Evolutionary conservation across 2,113 vertebrate genomes (phyloP), one percentile per base, ranked within the genome.

Genomic region (Propithecus coquereli): DNA sequence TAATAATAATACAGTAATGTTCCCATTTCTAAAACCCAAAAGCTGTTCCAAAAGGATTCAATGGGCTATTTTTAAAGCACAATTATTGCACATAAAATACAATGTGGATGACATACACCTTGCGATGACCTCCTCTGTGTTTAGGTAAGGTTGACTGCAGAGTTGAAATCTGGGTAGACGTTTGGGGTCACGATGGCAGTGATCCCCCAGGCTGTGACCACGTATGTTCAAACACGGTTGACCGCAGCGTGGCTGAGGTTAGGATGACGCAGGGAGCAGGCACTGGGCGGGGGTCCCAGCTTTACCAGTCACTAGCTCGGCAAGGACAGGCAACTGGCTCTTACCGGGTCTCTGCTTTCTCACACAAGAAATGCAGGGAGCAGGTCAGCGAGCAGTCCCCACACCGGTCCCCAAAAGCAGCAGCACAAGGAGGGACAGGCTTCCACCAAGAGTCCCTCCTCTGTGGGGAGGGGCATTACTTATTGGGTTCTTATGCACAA

Each of bases 291-390:
- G 66, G 18, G 22, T 10, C 68, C 59, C 18, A 1, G 52, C 76
- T 61, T 45, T 32, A 17, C 11, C 45, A 11, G 2, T 22, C 43
- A 12, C 25, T 8, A 17, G 27, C 16, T 83, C 47, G 37, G 10
- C 61, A 25, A 20, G 1, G 3, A 1, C 0, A 3, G 17, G 11
- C 40, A 10, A 20, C 3, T 7, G 27, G 43, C 20, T 52, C 8
- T 22, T 9, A 54, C 22, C 17, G 2, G 37, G 37, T 5, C 7
- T 65, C n/a, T 57, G 2, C 12, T 17, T 68, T 65, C 50, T 79
- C 47, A 32, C 0, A 7, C 2, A 8, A 83, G 47, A 71, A 40
- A 54, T 16, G 34, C 10, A 52, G 22, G 17, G 74, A 57, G 37
- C 0, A 7, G 54, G 18, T 11, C 27, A 40, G 47, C 12, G 9